Evolutionary conservation across 1,140 invertebrate genomes (phyloP), one percentile per base, ranked within the genome.

Genomic region (Latrodectus geometricus): DNA sequence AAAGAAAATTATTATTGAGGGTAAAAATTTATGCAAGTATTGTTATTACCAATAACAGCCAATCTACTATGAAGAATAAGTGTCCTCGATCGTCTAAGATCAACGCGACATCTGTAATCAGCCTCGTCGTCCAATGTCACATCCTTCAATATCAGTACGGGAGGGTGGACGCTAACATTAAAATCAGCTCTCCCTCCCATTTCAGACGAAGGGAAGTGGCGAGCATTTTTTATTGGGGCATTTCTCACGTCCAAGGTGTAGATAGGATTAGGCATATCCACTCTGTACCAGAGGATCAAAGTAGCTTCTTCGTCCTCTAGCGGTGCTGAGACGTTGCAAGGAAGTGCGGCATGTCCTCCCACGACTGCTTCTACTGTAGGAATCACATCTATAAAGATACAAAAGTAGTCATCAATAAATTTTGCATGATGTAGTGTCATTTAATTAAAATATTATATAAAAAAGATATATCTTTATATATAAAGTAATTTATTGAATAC

Each of bases 1-100:
- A 35, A 35, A 35, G 1, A 5, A 1, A 5, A 35, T 35, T 35
- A 3, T 35, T 3, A 3, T 35, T 35, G 2, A 35, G 35, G 1
- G 5, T 3, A 35, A 35, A 35, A 35, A 35, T 35, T 35, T 35
- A 3, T 35, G 35, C 35, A 35, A 35, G 35, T 35, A 3, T 5
- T 3, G 35, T 4, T 4, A 81, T 88, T 75, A 89, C 89, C 88
- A 69, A 89, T 89, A n/a, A 89, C 88, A 65, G 74, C 77, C 7
- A 89, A 50, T n/a, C 68, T 61, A 11, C 87, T 79, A n/a, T 88
- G 56, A 54, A 88, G 72, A 66, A 88, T 89, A 50, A 88, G 93
- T 4, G 96, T 97, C 0, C 96, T 96, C 15, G 96, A 96, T 89
- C 96, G 96, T 89, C 94, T 94, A 91, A 97, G 97, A 90, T 97